These are phyloP conservation scores for Anseranas semipalmata DNA, from an alignment of 2,113 vertebrate species.

Conservation along the genomic window DNA sequence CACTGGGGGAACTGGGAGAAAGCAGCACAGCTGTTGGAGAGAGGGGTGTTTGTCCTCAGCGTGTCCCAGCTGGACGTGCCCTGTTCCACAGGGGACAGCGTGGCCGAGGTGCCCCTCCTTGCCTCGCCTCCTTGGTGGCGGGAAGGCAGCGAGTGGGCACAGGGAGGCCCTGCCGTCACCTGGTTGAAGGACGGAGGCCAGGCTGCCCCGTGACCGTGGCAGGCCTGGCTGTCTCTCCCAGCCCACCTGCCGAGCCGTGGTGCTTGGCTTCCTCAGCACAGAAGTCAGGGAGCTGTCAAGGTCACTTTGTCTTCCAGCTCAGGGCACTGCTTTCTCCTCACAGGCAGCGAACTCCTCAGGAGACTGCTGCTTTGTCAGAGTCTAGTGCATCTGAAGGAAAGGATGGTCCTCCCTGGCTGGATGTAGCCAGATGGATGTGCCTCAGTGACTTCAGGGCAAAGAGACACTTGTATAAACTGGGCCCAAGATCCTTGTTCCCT, in stretches of 20 bases:
- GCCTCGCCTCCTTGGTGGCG: neutral
- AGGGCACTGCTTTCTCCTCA: neutral
- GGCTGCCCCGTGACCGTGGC: neutral
- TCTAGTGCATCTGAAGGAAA: neutral
- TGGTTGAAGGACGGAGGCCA: neutral
- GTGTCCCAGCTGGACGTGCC: neutral
- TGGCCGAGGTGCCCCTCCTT: neutral
- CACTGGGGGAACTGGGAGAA: neutral
- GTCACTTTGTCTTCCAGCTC: neutral
- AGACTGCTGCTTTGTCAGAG: neutral
- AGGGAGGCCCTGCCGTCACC: neutral
- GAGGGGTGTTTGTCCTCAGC: neutral
- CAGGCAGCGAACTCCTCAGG: neutral
- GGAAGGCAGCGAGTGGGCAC: neutral
- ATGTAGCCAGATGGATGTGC: neutral
- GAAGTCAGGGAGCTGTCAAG: neutral
- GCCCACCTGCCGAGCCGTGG: neutral
- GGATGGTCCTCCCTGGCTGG: neutral
- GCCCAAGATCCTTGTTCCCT: neutral
- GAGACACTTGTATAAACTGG: rapidly evolving
- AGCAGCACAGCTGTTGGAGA: neutral
- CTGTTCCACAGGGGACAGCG: neutral
- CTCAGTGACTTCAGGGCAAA: neutral
- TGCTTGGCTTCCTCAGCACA: neutral
- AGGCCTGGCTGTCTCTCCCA: neutral